A percentile compares a stretch with the other conserved stretches of the same genome.
These are phyloP conservation scores for Pachyseris speciosa DNA, from an alignment of 64 coral and sea anemone genomes.

Conservation along the genomic window DNA sequence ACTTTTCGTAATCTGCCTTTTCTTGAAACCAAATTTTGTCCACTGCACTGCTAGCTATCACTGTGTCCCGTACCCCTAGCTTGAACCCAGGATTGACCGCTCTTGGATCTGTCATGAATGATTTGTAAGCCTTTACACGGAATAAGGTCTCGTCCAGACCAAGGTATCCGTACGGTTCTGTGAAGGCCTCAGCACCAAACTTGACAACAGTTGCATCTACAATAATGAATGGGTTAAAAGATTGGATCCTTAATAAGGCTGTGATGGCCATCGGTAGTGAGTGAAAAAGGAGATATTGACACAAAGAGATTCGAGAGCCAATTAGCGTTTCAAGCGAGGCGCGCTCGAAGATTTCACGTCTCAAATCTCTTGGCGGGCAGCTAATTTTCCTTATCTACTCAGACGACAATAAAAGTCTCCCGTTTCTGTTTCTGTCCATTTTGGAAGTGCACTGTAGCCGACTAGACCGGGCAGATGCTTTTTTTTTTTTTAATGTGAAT, in stretches of 20 bases:
- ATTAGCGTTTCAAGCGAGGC: too few relatives aligned
- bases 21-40: conserved; percentile 62
- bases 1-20: background rate
- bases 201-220: conserved; percentile 61
- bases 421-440: too few relatives aligned
- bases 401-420: too few relatives aligned
- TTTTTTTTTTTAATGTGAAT: too few relatives aligned
- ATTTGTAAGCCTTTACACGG: background rate
- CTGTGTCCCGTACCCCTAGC: conserved; percentile 51
- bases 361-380: too few relatives aligned
- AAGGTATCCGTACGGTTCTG: conserved; percentile 49
- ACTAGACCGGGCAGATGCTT: too few relatives aligned
- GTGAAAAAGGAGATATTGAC: background rate
- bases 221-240: conserved; percentile 6
- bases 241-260: background rate
- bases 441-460: too few relatives aligned
- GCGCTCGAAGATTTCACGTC: too few relatives aligned
- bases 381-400: too few relatives aligned
- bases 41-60: conserved; percentile 2
- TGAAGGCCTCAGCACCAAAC: conserved; percentile 39
- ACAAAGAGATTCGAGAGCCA: too few relatives aligned
- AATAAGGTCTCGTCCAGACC: conserved; percentile 26
- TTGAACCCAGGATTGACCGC: conserved; percentile 37
- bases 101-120: background rate
- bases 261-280: background rate